Conservation (phyloP, 2,888 invertebrate genomes). For the Colletes collaris region DNA sequence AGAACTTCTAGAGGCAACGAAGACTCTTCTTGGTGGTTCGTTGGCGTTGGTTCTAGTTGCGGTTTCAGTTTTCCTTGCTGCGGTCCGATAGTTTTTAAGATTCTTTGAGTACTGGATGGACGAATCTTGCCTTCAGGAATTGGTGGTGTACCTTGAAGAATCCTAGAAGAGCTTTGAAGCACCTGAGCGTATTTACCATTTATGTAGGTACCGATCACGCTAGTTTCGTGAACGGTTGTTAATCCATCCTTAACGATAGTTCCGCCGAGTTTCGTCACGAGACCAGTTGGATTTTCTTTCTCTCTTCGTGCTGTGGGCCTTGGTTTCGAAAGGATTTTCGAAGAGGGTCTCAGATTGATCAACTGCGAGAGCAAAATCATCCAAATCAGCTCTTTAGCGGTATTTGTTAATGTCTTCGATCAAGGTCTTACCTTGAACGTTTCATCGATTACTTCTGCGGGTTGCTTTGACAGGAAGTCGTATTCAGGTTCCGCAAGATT, state of each 20-base stretch:
- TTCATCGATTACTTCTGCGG: conserved; percentile 93
- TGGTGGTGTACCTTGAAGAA: conserved; percentile 80
- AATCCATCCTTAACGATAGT: conserved; percentile 92
- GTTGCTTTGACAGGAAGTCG: conserved; percentile 93
- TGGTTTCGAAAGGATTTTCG: conserved; percentile 84
- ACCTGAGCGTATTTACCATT: conserved; percentile 95
- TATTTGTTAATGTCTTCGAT: too few relatives aligned
- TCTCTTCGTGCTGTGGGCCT: conserved; percentile 84
- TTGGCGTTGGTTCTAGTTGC: conserved; percentile 88
- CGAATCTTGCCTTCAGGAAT: conserved; percentile 86
- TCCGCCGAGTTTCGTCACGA: conserved; percentile 93
- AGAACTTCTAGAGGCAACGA: conserved; percentile 85
- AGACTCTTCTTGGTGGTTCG: conserved; percentile 85
- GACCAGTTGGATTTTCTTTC: conserved; percentile 89
- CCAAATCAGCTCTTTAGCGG: background rate
- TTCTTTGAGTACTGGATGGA: conserved; percentile 87
- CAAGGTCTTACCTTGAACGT: conserved; percentile 87
- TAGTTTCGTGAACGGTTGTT: conserved; percentile 94
- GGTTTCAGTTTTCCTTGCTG: conserved; percentile 82
- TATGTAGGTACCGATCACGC: conserved; percentile 94
- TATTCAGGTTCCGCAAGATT: conserved; percentile 92
- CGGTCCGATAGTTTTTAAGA: conserved; percentile 91
- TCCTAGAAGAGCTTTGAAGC: conserved; percentile 91
- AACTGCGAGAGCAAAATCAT: conserved; percentile 73
- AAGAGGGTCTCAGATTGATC: conserved; percentile 90